Conservation (phyloP, 2,113 vertebrate genomes). For the human region DNA sequence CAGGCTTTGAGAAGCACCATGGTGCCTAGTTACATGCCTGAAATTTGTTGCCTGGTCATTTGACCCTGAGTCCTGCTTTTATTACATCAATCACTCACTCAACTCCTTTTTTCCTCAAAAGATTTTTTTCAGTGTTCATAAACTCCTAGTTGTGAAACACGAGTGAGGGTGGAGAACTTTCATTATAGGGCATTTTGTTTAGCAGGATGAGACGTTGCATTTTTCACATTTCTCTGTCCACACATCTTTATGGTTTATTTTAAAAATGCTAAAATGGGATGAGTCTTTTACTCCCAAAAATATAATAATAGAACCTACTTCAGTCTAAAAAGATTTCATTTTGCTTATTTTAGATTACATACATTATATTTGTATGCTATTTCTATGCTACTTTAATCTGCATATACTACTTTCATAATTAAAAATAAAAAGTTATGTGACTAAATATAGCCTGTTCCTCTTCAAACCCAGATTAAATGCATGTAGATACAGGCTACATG, state of each 20-base stretch:
- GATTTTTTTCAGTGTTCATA: not conserved
- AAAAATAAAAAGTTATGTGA: not conserved
- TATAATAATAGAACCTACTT: not conserved
- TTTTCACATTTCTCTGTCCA: not conserved
- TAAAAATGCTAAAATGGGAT: not conserved
- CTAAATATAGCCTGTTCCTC: not conserved
- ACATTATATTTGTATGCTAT: not conserved
- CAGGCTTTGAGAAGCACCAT: not conserved
- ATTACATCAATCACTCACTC: constrained; percentile 48
- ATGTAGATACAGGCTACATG: not conserved
- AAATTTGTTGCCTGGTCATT: constrained; percentile 46
- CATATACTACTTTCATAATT: constrained; percentile 31
- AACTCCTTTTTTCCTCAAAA: constrained; percentile 47
- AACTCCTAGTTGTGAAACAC: constrained; percentile 21
- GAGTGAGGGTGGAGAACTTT: not conserved
- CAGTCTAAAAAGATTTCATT: not conserved
- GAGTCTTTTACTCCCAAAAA: constrained; percentile 5
- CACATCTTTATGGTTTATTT: not conserved
- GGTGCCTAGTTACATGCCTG: constrained; percentile 5
- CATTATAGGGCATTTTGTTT: not conserved
- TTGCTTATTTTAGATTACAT: constrained; percentile 34
- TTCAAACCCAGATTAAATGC: not conserved
- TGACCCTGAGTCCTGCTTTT: constrained; percentile 33
- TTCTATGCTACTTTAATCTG: not conserved
- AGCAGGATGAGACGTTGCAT: not conserved